Evolutionary conservation across 2,888 invertebrate species (phyloP).

Genomic region (Neuroscelio doddi): DNA sequence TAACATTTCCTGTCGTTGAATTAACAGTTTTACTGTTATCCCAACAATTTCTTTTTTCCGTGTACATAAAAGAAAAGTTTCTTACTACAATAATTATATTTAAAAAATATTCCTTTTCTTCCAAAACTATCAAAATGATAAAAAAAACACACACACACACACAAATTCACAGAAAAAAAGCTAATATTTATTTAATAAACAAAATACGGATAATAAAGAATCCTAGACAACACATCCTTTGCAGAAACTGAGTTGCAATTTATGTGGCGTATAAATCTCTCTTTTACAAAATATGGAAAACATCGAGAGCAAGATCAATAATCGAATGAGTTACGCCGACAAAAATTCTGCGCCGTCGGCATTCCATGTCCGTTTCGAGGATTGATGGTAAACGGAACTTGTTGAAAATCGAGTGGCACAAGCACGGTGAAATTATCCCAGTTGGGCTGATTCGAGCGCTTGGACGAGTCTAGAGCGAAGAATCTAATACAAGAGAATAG

Average conservation of each 20-base stretch:
- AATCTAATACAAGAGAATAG: slow-evolving; percentile 22
- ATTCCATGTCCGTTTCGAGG: slow-evolving; percentile 3
- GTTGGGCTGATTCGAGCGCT: slow-evolving; percentile 28
- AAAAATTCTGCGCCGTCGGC: not conserved
- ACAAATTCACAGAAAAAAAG: not conserved
- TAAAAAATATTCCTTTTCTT: too few species aligned
- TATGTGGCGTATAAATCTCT: slow-evolving; percentile 20
- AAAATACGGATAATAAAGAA: too few species aligned
- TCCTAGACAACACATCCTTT: too few species aligned
- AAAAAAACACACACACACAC: too few species aligned
- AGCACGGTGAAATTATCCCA: slow-evolving; percentile 29
- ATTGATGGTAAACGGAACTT: slow-evolving; percentile 29
- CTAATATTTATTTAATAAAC: not conserved
- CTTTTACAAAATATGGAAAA: slow-evolving; percentile 5
- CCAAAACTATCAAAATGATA: too few species aligned
- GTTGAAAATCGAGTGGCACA: slow-evolving; percentile 37
- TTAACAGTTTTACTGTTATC: too few species aligned
- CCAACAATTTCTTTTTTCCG: too few species aligned
- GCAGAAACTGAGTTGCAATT: too few species aligned
- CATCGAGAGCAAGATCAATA: slow-evolving; percentile 21
- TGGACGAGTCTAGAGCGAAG: slow-evolving; percentile 11
- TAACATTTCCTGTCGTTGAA: too few species aligned
- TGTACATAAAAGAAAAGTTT: too few species aligned
- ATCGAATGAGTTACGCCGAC: slow-evolving; percentile 11
- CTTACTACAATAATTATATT: too few species aligned